Percentiles rank a stretch among this genome's conserved stretches.
These are phyloP conservation scores for Ips typographus DNA, from an alignment of 1,140 invertebrate species.

Conservation along the genomic window DNA sequence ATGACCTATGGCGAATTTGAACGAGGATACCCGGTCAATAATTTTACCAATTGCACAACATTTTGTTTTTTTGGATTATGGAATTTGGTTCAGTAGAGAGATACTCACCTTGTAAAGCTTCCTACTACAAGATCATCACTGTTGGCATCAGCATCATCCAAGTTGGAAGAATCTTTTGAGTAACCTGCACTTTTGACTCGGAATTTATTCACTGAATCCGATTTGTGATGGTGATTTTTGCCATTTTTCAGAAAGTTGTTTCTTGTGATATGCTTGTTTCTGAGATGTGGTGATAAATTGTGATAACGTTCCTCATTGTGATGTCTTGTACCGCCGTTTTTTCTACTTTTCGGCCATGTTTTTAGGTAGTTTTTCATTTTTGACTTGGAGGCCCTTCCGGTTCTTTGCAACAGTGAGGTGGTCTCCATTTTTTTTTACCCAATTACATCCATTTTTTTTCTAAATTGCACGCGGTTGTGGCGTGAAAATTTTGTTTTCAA, in stretches of 20 bases:
- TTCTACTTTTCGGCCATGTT: not conserved
- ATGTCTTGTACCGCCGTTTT: conserved; percentile 7
- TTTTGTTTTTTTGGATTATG: not conserved
- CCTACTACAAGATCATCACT: conserved; percentile 16
- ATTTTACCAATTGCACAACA: not conserved
- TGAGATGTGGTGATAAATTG: not conserved
- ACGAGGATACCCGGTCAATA: not conserved
- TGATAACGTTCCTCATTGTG: conserved; percentile 4
- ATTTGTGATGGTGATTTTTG: conserved; percentile 1
- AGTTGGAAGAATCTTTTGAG: not conserved
- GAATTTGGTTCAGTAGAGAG: not conserved
- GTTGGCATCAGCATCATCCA: not conserved
- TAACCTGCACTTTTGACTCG: not conserved
- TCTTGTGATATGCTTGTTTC: not conserved
- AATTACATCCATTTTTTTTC: not conserved
- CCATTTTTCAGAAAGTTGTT: conserved; percentile 1
- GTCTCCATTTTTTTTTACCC: conserved; percentile 15
- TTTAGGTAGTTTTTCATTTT: conserved; percentile 19
- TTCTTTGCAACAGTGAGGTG: conserved; percentile 13
- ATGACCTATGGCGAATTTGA: not conserved
- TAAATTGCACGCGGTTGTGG: not conserved
- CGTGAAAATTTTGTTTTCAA: not conserved
- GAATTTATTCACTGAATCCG: not conserved
- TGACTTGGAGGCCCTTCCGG: not conserved
- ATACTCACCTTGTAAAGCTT: conserved; percentile 20